Evolutionary conservation across 1,140 invertebrate genomes (phyloP).

Genomic region (Drosophila kanapiae): DNA sequence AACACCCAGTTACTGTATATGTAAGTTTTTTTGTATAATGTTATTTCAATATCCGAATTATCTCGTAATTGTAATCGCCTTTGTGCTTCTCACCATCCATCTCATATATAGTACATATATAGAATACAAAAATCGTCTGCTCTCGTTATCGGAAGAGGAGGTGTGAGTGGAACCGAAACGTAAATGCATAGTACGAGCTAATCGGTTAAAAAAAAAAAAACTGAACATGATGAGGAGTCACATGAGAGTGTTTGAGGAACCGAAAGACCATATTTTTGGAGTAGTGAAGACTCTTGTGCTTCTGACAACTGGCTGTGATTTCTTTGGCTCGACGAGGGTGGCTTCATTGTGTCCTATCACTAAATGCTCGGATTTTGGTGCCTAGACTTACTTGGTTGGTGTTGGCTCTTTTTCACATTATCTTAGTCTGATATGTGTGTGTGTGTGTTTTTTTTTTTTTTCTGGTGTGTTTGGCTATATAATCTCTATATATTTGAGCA

Average conservation of each 20-base stretch:
- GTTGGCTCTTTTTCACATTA: constrained; percentile 18
- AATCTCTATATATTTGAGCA: constrained; percentile 37
- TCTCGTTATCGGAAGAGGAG: constrained; percentile 22
- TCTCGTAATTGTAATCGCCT: constrained; percentile 14
- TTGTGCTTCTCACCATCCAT: constrained; percentile 4
- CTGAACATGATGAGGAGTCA: background rate
- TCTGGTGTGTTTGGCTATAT: constrained; percentile 11
- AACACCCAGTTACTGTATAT: constrained; percentile 55
- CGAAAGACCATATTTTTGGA: constrained; percentile 2
- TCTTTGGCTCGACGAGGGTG: constrained; percentile 4
- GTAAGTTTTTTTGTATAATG: constrained; percentile 22
- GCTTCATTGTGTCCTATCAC: constrained; percentile 10
- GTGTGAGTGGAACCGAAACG: constrained; percentile 9
- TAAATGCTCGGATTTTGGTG: constrained; percentile 19
- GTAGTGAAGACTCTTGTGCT: constrained; percentile 14
- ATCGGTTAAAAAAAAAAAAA: background rate
- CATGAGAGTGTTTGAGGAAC: constrained; percentile 6
- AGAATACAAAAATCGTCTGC: constrained; percentile 45
- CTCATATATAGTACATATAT: constrained; percentile 35
- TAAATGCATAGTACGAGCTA: constrained; percentile 28
- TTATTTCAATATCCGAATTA: constrained; percentile 32
- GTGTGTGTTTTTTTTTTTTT: constrained; percentile 8
- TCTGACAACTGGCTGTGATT: constrained; percentile 6
- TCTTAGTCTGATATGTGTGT: constrained; percentile 32
- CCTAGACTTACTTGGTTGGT: constrained; percentile 8